Percentiles rank a stretch among this genome's conserved stretches.
Evolutionary conservation across 1,140 invertebrate genomes (phyloP).

Genomic region (Trachymyrmex cornetzi): DNA sequence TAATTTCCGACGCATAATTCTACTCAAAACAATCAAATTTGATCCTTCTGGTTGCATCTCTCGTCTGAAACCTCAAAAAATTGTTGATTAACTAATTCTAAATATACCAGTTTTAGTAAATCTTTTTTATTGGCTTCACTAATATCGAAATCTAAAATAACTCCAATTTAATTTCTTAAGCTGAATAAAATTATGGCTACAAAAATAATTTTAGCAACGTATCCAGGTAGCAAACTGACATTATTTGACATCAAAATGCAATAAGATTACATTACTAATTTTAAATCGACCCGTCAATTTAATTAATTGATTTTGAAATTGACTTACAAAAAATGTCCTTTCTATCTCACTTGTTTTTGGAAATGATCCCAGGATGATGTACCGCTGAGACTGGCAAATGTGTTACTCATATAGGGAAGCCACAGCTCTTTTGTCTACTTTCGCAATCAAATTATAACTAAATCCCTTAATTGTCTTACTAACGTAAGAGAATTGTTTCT

Average conservation of each 20-base stretch:
- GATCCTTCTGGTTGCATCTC: not conserved
- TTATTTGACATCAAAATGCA: too few species aligned
- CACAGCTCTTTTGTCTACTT: not conserved
- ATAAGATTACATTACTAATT: too few species aligned
- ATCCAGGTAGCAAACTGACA: too few species aligned
- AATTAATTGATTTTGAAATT: too few species aligned
- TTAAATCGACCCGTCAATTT: not conserved
- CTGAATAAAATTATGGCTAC: not conserved
- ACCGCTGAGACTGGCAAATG: not conserved
- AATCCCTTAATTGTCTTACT: conserved; percentile 23
- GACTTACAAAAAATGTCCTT: not conserved
- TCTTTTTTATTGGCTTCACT: not conserved
- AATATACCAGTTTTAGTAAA: not conserved
- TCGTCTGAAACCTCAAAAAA: not conserved
- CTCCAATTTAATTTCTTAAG: not conserved
- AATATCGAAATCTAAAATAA: not conserved
- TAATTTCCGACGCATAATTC: not conserved
- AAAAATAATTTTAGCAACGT: not conserved
- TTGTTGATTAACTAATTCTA: not conserved
- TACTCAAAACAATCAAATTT: not conserved
- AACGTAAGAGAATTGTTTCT: not conserved
- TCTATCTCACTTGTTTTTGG: not conserved
- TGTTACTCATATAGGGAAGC: conserved; percentile 17
- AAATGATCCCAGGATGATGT: not conserved
- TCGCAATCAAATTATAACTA: conserved; percentile 11